Evolutionary conservation across 2,888 invertebrate genomes (phyloP), one percentile per base, ranked within the genome.

Genomic region (Neria commutata): DNA sequence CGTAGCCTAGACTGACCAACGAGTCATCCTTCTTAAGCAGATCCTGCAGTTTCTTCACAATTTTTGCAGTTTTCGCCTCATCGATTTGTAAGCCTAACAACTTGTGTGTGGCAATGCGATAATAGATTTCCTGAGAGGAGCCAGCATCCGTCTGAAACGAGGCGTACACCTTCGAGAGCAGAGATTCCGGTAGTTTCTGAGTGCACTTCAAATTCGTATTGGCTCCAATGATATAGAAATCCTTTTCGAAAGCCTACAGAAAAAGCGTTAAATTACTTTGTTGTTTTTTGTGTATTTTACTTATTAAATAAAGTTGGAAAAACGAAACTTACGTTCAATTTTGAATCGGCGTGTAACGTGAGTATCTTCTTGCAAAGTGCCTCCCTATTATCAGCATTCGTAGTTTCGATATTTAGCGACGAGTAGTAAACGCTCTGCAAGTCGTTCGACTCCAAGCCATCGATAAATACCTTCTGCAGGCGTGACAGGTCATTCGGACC

Each of bases 1-100:
- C 89, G 75, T 93, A 92, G 0, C 92, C 95, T 62, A 95, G 86
- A 74, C 92, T 95, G 45, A 85, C 83, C 19, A 90, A 84, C 61
- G 89, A 89, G 73, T 94, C 94, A 82, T 96, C 95, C 71, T 91
- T 91, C 78, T 94, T 95, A 62, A 96, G 81, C 62, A 89, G 83
- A 60, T 89, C 88, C 73, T 91, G 88, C 33, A 95, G 82, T 64
- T 88, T 86, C 77, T 91, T 90, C 1, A 88, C 84, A 21, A 91
- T 83, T 78, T 91, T 92, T 23, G 86, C 84, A 46, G 86, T 85
- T 73, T 90, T 90, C 23, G 87, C 85, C 42, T 87, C 86, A 70
- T 89, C 88, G 59, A 89, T 76, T 3, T 86, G 81, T 66, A 89
- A 87, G 1, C 89, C 90, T 0, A 94, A 76, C 26, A 88, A 85